These are phyloP conservation scores for Achatina immaculata DNA, from an alignment of 1,140 invertebrate species.

Conservation along the genomic window DNA sequence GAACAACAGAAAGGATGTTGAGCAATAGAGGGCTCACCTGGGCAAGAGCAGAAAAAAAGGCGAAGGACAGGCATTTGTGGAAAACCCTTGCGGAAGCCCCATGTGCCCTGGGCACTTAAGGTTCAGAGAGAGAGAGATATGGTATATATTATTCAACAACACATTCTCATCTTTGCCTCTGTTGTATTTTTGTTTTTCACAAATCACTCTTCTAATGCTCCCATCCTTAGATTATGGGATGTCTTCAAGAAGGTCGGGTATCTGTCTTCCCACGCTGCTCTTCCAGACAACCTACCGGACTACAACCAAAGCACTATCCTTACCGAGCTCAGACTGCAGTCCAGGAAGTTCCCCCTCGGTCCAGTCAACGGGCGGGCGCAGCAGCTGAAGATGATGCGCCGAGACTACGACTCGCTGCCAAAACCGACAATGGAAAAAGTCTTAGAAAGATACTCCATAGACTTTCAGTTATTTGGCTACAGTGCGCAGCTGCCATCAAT, in stretches of 20 bases:
- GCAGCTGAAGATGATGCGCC: slow-evolving; percentile 28
- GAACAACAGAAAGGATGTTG: no score
- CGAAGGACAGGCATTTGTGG: no score
- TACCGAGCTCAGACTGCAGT: slow-evolving; percentile 22
- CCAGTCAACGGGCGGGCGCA: slow-evolving; percentile 21
- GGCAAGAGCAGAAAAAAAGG: no score
- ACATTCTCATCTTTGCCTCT: no score
- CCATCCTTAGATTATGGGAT: slow-evolving; percentile 19
- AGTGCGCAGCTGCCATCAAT: slow-evolving; percentile 12
- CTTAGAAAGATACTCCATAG: slow-evolving; percentile 30
- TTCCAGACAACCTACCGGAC: slow-evolving; percentile 27
- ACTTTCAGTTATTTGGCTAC: slow-evolving; percentile 38
- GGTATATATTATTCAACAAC: no score
- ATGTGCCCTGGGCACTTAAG: no score
- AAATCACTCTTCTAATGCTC: no score
- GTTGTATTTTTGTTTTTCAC: no score
- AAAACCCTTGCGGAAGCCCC: no score
- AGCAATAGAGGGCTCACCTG: no score
- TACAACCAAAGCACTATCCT: slow-evolving; percentile 37
- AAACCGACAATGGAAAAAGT: slow-evolving; percentile 34
- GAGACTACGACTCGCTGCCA: slow-evolving; percentile 31
- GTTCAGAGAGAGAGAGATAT: no score
- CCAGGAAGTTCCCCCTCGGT: slow-evolving; percentile 25
- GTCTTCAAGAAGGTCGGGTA: slow-evolving; percentile 37
- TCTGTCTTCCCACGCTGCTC: slow-evolving; percentile 10